Evolutionary conservation across 2,113 vertebrate species (phyloP), one percentile per base, ranked within the genome.

Genomic region (Proterorhinus semilunaris): DNA sequence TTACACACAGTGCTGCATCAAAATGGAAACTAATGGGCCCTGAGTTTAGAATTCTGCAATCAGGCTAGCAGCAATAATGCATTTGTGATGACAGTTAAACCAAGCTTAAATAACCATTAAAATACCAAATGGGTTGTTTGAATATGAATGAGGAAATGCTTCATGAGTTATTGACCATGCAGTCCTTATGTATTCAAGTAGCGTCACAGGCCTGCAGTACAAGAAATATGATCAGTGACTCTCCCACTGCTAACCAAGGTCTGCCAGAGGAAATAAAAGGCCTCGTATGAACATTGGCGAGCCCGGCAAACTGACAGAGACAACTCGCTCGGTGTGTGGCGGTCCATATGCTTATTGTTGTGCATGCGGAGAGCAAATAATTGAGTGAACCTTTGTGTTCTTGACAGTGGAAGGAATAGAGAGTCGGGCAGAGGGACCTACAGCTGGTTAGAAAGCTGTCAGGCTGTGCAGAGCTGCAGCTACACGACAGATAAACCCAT

Each of bases 391-490:
- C 74, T 83, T 62, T 80, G 74, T 74, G 72, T 61, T 62, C 27
- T 61, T 73, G 75, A 78, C 73, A 73, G 64, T 54, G 53, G 66
- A 73, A 68, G 76, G 65, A 74, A 75, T 65, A 70, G 52, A 73
- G 71, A 75, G 58, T 48, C 66, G 75, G 70, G 68, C 74, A 51
- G 52, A 65, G 72, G 72, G 77, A 84, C 74, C 67, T 58, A 78
- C 74, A 87, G 76, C 74, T 89, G 82, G 80, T 84, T 80, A 82
- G 83, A 71, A 74, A 81, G 62, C 68, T 83, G 75, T 82, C 80
- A 49, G 72, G 58, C 79, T 71, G 72, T 73, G 73, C 75, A 79
- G 81, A 70, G 70, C 74, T 53, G 68, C 48, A 73, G 72, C 59
- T 66, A 51, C 57, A 17, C 45, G 58, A 78, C 69, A 80, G 79